Percentiles rank a stretch among this genome's conserved stretches.
phyloP scores from a whole-genome alignment of 30 jellyfish, hydroid and myxozoan species.

The Nemopilema nomurai region DNA sequence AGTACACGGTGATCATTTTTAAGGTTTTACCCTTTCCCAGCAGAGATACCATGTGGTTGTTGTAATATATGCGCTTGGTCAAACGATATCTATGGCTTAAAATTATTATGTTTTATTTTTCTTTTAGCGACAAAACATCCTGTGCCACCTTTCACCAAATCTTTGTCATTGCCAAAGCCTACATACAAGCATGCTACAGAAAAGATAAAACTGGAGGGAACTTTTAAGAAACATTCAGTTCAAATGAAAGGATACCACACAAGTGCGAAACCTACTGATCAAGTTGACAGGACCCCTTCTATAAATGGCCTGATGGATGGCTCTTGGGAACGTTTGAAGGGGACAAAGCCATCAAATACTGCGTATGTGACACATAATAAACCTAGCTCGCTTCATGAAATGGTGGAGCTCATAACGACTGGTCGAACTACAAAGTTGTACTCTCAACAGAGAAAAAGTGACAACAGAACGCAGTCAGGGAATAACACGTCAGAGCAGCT shows the following conservation, averaged over 20 bases:
- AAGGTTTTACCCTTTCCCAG: too few species aligned
- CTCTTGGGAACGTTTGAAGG: neutral
- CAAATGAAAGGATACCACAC: neutral
- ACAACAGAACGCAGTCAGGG: neutral
- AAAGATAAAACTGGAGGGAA: neutral
- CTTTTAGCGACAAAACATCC: conserved; percentile 29
- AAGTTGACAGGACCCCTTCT: neutral
- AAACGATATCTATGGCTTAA: too few species aligned
- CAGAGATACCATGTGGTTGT: too few species aligned
- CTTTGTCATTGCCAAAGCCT: conserved; percentile 1
- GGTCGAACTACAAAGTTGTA: neutral
- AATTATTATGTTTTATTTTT: neutral
- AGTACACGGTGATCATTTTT: too few species aligned
- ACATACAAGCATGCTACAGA: neutral
- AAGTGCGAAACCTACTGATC: neutral
- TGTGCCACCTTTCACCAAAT: neutral
- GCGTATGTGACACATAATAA: neutral
- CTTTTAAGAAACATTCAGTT: neutral
- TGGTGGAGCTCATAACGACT: conserved; percentile 35
- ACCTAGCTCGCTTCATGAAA: conserved; percentile 24
- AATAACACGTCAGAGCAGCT: neutral
- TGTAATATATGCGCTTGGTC: too few species aligned
- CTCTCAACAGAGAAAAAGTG: neutral
- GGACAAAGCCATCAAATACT: neutral
- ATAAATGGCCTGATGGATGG: neutral